Evolutionary conservation across 2,888 invertebrate genomes (phyloP), one percentile per base, ranked within the genome.

Genomic region (Chirona hameri): DNA sequence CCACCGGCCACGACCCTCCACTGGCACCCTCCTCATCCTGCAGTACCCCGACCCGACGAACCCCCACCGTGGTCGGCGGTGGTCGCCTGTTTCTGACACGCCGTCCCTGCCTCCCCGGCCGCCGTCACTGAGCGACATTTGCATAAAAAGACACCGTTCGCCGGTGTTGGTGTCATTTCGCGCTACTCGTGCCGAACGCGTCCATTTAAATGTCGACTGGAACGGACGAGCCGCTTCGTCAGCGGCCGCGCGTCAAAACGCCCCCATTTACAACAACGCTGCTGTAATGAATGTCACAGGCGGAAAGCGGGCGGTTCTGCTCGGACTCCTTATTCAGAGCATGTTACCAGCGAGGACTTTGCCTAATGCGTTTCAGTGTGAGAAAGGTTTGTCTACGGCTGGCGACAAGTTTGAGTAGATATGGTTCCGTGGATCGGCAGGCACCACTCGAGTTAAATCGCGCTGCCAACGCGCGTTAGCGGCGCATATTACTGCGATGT

Each of bases 131-230:
- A 2, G 72, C 21, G 72, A 15, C 31, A 72, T 72, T 72, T 72
- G 72, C 72, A 72, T 72, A 72, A 72, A 72, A 72, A 72, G 72
- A 31, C 31, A 15, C 15, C 31, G 72, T 72, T 72, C 18, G 21
- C 31, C 72, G 72, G 9, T 15, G 72, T 65, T 29, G 14, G 72
- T 18, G 18, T 27, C 72, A 72, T 72, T 72, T 31, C 31, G 27
- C 15, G 9, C 15, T 18, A 1, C 3, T 27, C 15, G 72, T 29
- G 72, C 31, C 10, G 31, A 72, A 31, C 72, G 18, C 31, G 72
- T 31, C 72, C 72, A 72, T 72, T 72, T 72, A 72, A 72, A 72
- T 14, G 72, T 29, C 72, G 10, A 15, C 27, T 31, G 27, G 31
- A 31, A 72, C 72, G 72, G 72, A 31, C 72, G 31, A 31, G 27